Evolutionary conservation across 2,888 invertebrate species (phyloP).

Genomic region (Antheraea yamamai): DNA sequence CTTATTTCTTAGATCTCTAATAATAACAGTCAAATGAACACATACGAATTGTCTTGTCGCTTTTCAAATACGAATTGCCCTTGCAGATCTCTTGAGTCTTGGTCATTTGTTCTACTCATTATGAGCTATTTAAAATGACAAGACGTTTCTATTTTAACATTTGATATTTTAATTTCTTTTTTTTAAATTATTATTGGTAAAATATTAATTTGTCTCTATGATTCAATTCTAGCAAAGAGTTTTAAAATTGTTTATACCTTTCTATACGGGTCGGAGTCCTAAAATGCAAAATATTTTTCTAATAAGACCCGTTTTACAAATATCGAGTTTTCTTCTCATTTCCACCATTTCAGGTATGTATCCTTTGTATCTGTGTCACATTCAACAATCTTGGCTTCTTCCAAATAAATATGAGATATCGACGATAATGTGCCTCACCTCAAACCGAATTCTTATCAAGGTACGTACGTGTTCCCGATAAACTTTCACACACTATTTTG

Average conservation of each 20-base stretch:
- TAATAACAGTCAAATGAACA: neutral
- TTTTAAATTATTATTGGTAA: too few relatives aligned
- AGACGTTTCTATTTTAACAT: too few relatives aligned
- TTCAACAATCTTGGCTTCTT: conserved; percentile 27
- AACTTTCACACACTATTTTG: conserved; percentile 49
- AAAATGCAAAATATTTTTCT: too few relatives aligned
- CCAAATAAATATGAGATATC: conserved; percentile 31
- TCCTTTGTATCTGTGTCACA: neutral
- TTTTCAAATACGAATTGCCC: neutral
- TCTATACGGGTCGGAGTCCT: neutral
- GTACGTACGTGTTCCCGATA: conserved; percentile 45
- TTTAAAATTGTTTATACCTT: neutral
- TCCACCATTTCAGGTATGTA: neutral
- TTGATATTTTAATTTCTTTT: too few relatives aligned
- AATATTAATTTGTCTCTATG: too few relatives aligned
- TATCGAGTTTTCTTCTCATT: neutral
- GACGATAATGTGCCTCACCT: conserved; percentile 67
- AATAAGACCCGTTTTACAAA: too few relatives aligned
- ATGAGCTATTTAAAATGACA: too few relatives aligned
- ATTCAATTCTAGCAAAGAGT: too few relatives aligned
- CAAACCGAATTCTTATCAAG: conserved; percentile 67
- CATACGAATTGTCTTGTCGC: neutral
- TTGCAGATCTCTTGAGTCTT: neutral
- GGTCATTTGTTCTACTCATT: too few relatives aligned
- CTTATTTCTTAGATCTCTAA: neutral